Conservation (phyloP, 2,888 invertebrate genomes). For the Diaprepes abbreviatus region DNA sequence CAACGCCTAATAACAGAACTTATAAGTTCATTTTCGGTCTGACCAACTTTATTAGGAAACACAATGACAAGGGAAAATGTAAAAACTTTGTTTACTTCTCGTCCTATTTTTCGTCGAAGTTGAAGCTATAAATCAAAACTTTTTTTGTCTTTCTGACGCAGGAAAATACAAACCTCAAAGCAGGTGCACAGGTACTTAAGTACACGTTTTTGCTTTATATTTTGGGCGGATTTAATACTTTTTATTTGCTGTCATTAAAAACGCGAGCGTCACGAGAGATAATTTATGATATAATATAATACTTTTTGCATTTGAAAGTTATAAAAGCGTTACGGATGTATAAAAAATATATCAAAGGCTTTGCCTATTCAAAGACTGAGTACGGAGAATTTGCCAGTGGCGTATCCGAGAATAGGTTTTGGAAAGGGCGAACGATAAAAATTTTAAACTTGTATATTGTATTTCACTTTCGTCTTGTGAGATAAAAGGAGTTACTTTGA, state of each 20-base stretch:
- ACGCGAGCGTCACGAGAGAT: background rate
- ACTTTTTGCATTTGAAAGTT: background rate
- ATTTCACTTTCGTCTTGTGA: no score
- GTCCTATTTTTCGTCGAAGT: conserved; percentile 11
- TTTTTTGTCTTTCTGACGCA: conserved; percentile 12
- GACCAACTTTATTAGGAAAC: background rate
- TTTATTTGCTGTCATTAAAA: conserved; percentile 4
- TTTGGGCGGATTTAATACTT: conserved; percentile 17
- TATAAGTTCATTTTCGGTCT: background rate
- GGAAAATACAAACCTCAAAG: conserved; percentile 14
- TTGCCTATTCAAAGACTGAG: no score
- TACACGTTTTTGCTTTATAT: conserved; percentile 14
- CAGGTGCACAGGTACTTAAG: conserved; percentile 24
- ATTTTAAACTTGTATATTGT: no score
- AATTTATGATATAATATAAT: background rate
- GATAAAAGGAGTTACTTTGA: no score
- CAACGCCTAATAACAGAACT: background rate
- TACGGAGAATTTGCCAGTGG: no score
- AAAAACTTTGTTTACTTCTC: conserved; percentile 16
- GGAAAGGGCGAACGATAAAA: no score
- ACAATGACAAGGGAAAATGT: conserved; percentile 10
- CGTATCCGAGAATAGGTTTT: no score
- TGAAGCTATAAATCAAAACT: conserved; percentile 36
- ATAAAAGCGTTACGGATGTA: no score
- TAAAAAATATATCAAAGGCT: no score